These are phyloP conservation scores for Nipponia nippon DNA, from an alignment of 2,113 vertebrate genomes.

Conservation along the genomic window DNA sequence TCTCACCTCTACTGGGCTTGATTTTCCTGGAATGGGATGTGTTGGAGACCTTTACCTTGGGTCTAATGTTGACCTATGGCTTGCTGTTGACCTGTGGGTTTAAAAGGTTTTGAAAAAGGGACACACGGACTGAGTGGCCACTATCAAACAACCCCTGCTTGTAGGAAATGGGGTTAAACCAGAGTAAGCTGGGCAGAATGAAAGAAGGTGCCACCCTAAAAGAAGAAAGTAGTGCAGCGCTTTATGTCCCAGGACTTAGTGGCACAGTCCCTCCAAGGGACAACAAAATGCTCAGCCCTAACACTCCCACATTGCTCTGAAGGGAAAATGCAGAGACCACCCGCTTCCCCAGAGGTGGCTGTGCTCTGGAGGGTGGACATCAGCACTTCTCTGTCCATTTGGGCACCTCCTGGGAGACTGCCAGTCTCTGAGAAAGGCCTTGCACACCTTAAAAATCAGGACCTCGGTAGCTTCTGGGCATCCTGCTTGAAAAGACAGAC, in stretches of 20 bases:
- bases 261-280: background rate
- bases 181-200: background rate
- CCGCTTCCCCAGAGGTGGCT: rapidly evolving
- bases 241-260: background rate
- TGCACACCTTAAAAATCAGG: background rate
- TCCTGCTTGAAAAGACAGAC: background rate
- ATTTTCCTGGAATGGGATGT: background rate
- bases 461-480: background rate
- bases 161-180: background rate
- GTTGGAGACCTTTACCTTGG: background rate
- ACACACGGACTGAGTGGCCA: background rate
- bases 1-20: background rate
- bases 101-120: background rate
- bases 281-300: background rate
- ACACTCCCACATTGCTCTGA: background rate
- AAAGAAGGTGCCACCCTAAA: background rate
- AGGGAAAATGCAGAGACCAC: background rate
- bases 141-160: background rate
- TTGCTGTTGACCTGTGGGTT: background rate
- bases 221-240: background rate
- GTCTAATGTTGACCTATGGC: background rate
- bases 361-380: background rate
- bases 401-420: background rate
- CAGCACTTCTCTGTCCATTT: background rate
- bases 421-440: background rate